These are phyloP conservation scores for Acanthornis magna DNA, from an alignment of 2,797 vertebrate species.

Conservation along the genomic window DNA sequence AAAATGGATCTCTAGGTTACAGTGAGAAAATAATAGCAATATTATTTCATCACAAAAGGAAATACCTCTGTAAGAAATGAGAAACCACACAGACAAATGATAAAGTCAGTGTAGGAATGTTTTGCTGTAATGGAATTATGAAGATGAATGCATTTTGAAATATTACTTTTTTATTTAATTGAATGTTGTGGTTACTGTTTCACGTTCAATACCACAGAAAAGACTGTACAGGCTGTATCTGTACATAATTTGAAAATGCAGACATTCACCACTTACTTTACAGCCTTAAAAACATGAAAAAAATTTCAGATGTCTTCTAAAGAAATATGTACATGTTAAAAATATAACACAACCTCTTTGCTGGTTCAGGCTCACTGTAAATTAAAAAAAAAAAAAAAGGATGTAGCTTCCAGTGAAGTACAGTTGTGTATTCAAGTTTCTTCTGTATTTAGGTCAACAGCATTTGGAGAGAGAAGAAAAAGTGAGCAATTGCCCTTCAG, in stretches of 20 bases:
- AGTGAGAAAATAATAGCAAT: background rate
- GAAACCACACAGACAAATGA: background rate
- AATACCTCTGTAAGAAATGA: background rate
- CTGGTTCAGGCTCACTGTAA: background rate
- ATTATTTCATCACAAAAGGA: background rate
- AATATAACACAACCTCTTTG: background rate
- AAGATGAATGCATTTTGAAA: background rate
- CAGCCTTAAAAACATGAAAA: background rate
- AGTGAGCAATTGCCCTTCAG: background rate
- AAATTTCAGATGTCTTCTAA: background rate
- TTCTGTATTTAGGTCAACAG: background rate
- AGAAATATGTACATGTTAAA: background rate
- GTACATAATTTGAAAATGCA: background rate
- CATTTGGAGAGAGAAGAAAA: background rate
- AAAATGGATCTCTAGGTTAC: background rate
- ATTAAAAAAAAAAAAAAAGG: background rate
- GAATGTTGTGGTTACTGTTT: background rate
- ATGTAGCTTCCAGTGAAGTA: background rate
- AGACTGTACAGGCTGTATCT: background rate
- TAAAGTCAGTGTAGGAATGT: background rate
- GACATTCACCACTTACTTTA: background rate
- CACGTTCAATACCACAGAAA: background rate
- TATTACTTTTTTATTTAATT: background rate
- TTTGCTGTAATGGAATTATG: background rate
- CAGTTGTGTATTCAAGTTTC: background rate